These are phyloP conservation scores for Ormyrus pomaceus DNA, from an alignment of 2,888 invertebrate species.

Conservation along the genomic window DNA sequence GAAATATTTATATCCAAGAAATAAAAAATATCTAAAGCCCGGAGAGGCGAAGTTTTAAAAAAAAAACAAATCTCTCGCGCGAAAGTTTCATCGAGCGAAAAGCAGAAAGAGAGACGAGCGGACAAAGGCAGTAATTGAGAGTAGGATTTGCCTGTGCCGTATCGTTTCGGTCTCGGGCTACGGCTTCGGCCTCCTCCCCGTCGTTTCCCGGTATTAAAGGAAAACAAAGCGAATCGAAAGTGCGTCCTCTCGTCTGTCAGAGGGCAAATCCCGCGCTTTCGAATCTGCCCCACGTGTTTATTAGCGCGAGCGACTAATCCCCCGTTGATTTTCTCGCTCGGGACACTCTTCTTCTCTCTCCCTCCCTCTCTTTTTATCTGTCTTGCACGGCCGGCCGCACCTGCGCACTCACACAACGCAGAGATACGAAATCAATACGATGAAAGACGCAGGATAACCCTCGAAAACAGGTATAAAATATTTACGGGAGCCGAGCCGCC, in stretches of 20 bases:
- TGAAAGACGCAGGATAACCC: not conserved
- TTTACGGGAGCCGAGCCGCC: too few relatives aligned
- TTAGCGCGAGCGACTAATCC: not conserved
- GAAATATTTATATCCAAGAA: too few relatives aligned
- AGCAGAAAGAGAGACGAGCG: slow-evolving; percentile 16
- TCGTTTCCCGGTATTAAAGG: not conserved
- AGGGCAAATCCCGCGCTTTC: too few relatives aligned
- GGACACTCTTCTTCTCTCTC: not conserved
- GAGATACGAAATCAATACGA: slow-evolving; percentile 32
- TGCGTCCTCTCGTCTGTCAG: too few relatives aligned
- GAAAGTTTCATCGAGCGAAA: not conserved
- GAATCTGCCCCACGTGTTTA: too few relatives aligned
- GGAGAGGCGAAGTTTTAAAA: too few relatives aligned
- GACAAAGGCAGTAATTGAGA: slow-evolving; percentile 66
- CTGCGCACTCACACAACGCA: slow-evolving; percentile 34
- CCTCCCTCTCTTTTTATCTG: not conserved
- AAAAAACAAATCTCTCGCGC: too few relatives aligned
- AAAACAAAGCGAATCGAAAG: not conserved
- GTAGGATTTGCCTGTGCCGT: slow-evolving; percentile 65
- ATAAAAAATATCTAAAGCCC: too few relatives aligned
- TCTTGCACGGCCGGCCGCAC: slow-evolving; percentile 24
- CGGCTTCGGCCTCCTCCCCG: slow-evolving; percentile 62
- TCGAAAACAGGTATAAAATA: too few relatives aligned
- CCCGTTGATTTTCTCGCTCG: not conserved
- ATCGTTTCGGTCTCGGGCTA: slow-evolving; percentile 61